Evolutionary conservation across 1,140 invertebrate species (phyloP), one percentile per base, ranked within the genome.

Genomic region (Stegodyphus mimosarum): DNA sequence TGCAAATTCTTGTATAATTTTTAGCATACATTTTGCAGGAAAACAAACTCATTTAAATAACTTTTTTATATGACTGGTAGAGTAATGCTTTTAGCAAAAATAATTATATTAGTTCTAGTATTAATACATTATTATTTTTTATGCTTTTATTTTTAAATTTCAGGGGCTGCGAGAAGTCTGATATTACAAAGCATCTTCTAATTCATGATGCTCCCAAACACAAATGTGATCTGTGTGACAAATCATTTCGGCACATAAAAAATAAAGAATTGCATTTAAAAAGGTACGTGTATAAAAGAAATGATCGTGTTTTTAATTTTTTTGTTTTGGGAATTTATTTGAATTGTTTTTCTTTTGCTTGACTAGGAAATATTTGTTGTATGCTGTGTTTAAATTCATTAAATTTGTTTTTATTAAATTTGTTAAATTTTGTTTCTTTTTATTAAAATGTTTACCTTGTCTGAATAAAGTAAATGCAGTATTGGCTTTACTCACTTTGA

Each of bases 221-320:
- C 87, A 87, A 88, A 13, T 91, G 91, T 89, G 89, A 90, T 70
- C 86, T 90, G 1, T 91, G 91, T 88, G 88, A 88, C 11, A 91
- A 91, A 83, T 86, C 89, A 7, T 91, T 91, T 85, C 87, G 91
- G 50, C 91, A 91, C 86, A 87, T 91, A 10, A 91, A 91, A 86
- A 91, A 91, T 86, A 91, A 91, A 86, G 90, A 91, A 86, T 88
- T 91, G 7, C 91, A 91, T 86, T 87, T 91, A 7, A 91, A 91
- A 89, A 89, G 90, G 91, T 90, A 87, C n/a, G n/a, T n/a, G n/a
- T n/a, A n/a, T n/a, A n/a, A n/a, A 11, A 60, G 33, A 33, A 33
- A 3, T 33, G 3, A 33, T 60, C 5, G 5, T 60, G 9, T 5
- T 10, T 60, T 60, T 60, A 15, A 60, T 60, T 15, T 10, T 10